Percentiles rank a stretch among this genome's conserved stretches.
Conservation (phyloP, 2,888 invertebrate genomes). For the Andrena chrysosceles region DNA sequence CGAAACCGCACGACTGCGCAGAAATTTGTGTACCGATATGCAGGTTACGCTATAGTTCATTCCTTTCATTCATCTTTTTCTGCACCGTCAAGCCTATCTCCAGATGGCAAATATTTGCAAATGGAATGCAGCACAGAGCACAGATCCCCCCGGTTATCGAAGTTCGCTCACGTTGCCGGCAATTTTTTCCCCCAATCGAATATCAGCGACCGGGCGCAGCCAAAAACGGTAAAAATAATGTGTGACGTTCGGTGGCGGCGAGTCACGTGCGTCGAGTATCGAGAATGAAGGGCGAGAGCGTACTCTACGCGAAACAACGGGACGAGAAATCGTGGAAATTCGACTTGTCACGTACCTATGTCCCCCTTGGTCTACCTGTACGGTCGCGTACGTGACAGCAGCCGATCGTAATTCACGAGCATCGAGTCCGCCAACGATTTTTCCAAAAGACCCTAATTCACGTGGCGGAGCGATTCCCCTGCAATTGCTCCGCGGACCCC, state of each 20-base stretch:
- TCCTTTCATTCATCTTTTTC: background rate
- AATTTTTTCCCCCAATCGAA: slow-evolving; percentile 39
- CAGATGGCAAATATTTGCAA: slow-evolving; percentile 15
- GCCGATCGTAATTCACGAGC: slow-evolving; percentile 28
- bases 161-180: slow-evolving; percentile 27
- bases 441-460: slow-evolving; percentile 46
- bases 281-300: slow-evolving; percentile 11
- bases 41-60: background rate
- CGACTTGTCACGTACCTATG: slow-evolving; percentile 46
- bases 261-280: background rate
- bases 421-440: slow-evolving; percentile 42
- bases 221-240: slow-evolving; percentile 50
- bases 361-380: slow-evolving; percentile 14
- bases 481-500: slow-evolving; percentile 38
- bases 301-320: slow-evolving; percentile 10
- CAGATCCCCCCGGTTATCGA: background rate
- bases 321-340: slow-evolving; percentile 34
- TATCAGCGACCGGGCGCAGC: slow-evolving; percentile 2
- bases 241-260: slow-evolving; percentile 15
- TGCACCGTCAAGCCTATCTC: background rate
- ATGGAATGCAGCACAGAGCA: slow-evolving; percentile 7
- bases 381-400: slow-evolving; percentile 56
- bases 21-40: background rate
- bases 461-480: slow-evolving; percentile 40
- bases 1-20: background rate